phyloP scores from a whole-genome alignment of 2,797 vertebrate genomes.

The Anas flavirostris region DNA sequence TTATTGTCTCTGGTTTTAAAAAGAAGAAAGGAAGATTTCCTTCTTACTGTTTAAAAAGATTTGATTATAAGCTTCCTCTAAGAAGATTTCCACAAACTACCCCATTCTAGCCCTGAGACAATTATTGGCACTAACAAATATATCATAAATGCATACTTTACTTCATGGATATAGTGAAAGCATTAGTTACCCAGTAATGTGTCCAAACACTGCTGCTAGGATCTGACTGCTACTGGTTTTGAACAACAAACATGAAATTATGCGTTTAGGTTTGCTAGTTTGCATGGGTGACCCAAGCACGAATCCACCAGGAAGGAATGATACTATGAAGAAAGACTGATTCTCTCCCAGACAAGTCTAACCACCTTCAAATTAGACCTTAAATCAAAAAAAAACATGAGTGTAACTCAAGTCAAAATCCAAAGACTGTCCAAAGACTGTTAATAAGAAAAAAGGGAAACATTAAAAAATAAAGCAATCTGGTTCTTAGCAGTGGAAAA shows the following conservation, averaged over 20 bases:
- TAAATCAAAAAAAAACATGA: neutral
- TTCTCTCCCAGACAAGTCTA: neutral
- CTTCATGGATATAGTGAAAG: neutral
- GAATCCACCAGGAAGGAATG: neutral
- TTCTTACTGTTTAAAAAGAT: neutral
- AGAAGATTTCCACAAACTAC: neutral
- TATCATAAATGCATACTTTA: neutral
- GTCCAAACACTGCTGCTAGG: neutral
- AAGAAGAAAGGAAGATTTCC: neutral
- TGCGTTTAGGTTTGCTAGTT: neutral
- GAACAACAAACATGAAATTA: neutral
- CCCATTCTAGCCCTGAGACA: neutral
- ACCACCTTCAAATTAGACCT: neutral
- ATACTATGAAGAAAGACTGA: neutral
- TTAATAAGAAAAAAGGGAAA: neutral
- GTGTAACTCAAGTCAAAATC: neutral
- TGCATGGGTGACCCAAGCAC: neutral
- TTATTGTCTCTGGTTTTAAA: neutral
- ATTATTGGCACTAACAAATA: neutral
- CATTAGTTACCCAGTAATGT: neutral
- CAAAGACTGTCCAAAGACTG: neutral
- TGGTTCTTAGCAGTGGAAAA: neutral
- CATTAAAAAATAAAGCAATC: neutral
- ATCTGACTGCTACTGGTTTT: neutral
- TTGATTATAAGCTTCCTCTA: neutral